Percentiles rank a stretch among this genome's conserved stretches.
Conservation (phyloP, 2,888 invertebrate species). For the Tubulanus polymorphus region DNA sequence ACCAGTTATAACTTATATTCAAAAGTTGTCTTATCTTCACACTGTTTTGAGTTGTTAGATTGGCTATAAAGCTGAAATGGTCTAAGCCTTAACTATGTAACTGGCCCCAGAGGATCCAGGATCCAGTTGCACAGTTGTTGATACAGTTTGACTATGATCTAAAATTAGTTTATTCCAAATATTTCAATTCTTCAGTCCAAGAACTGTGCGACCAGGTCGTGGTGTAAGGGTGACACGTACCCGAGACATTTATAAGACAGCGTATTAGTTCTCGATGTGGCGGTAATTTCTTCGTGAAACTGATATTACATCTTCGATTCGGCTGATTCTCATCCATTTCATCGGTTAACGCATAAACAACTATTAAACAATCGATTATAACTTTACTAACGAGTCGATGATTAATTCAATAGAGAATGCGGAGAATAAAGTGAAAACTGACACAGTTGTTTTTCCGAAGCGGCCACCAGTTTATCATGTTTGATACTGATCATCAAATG, state of each 20-base stretch:
- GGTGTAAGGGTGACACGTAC: too few species aligned
- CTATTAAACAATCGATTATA: constrained; percentile 19
- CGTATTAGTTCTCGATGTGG: constrained; percentile 37
- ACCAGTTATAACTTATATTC: too few species aligned
- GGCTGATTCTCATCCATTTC: constrained; percentile 12
- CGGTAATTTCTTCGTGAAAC: constrained; percentile 27
- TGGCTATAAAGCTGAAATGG: too few species aligned
- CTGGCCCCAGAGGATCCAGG: too few species aligned
- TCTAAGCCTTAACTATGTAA: too few species aligned
- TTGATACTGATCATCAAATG: constrained; percentile 31
- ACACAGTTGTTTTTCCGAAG: constrained; percentile 39
- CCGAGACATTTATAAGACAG: constrained; percentile 31
- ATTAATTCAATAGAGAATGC: neutral
- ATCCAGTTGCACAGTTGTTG: too few species aligned
- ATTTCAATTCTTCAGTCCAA: too few species aligned
- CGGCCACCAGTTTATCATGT: constrained; percentile 34
- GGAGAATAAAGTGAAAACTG: constrained; percentile 11
- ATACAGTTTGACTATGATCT: too few species aligned
- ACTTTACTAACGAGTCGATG: neutral
- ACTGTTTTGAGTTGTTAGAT: too few species aligned
- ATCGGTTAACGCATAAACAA: constrained; percentile 24
- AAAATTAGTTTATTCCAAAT: too few species aligned
- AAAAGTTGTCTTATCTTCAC: too few species aligned
- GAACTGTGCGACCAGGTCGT: too few species aligned
- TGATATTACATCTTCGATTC: constrained; percentile 17